Evolutionary conservation across 2,113 vertebrate species (phyloP), one percentile per base, ranked within the genome.

Genomic region (Potamarius usumacintae): DNA sequence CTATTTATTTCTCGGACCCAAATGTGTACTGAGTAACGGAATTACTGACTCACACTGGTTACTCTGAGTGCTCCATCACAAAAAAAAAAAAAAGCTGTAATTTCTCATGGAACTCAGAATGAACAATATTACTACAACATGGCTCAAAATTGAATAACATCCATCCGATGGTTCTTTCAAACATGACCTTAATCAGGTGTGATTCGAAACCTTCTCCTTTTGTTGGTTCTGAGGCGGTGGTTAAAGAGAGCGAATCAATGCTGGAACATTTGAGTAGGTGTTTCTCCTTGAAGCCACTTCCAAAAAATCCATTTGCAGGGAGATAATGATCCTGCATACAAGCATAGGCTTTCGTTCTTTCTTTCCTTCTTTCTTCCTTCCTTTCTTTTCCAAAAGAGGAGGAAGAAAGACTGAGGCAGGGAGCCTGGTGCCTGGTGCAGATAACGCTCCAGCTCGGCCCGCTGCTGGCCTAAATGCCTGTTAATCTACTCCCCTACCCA

Each of bases 281-380:
- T 86, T 86, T 87, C 86, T 91, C 84, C 89, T 84, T 83, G 74
- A 83, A 90, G 88, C 81, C 76, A 86, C 90, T 86, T 81, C 86
- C 89, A 84, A 87, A 74, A 85, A 91, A 90, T 90, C 90, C 87
- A 90, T 92, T 85, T 83, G 89, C 86, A 88, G 52, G 5, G 48
- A 89, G 87, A 84, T 90, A 91, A 92, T 91, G 91, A 91, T 90
- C 77, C 87, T 72, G 58, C 74, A 86, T 86, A 86, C 88, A 67
- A 92, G 88, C 60, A 87, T 86, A 90, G 60, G 78, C 80, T 83
- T 90, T 88, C 63, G 87, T 87, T 90, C 84, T 42, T 42, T 42
- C 80, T 83, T 90, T 88, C 63, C 87, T 87, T 90, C 84, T 91
- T 89, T 91, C 80, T 83, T 90, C 87, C 63, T 88, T 87, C 89